Evolutionary conservation across 2,888 invertebrate species (phyloP), one percentile per base, ranked within the genome.

Genomic region (Lithophane ornitopus): DNA sequence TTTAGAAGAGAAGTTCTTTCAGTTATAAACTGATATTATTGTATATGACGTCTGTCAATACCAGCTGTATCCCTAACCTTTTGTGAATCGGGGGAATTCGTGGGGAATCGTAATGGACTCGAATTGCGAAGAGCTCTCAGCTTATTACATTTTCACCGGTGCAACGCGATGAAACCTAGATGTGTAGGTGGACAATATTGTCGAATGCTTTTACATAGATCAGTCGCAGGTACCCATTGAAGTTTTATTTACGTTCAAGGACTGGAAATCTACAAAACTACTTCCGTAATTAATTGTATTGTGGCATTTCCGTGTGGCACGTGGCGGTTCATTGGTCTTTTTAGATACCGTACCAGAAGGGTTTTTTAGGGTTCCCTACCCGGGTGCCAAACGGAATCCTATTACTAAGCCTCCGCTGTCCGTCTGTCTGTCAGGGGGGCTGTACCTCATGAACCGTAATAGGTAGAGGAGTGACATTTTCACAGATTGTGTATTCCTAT

Each of bases 161-260:
- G 34, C 49, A 56, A 58, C 4, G 26, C 12, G 26, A 28, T 79
- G 54, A 67, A 62, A 67, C 22, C 34, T 52, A 28, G 12, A 44
- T 28, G 41, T 49, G 28, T 41, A n/a, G 49, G 56, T 76, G 41
- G 41, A 52, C 76, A 49, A 76, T 76, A 26, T 16, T 52, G 44
- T 61, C 59, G 34, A 76, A 49, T 16, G 76, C 67, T 76, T 76
- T 76, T 52, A 76, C n/a, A 19, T 49, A 41, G 12, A 74, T 52
- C 49, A 28, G 62, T 16, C 8, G 39, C 41, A n/a, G 19, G 49
- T 34, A 34, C 34, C 14, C 22, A n/a, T n/a, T 54, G 67, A 67
- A 12, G 54, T 67, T 34, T n/a, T 56, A 54, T 56, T 54, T 67
- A 34, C 16, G 34, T n/a, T 67, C 52, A 54, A 28, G 3, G 3